phyloP scores from a whole-genome alignment of 2,113 vertebrate species.

The Hipposideros armiger region DNA sequence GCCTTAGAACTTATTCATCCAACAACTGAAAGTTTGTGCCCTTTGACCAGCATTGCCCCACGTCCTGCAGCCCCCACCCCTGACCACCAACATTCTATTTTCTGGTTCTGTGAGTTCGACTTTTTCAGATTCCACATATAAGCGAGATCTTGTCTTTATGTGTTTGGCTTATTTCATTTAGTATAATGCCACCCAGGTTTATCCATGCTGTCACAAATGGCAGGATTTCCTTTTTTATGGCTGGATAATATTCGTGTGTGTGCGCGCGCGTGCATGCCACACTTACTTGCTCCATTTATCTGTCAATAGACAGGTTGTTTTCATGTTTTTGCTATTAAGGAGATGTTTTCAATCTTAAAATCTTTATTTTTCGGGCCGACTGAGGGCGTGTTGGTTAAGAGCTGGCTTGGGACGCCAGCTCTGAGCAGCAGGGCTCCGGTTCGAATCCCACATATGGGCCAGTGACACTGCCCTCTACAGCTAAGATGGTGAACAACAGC shows the following conservation, averaged over 20 bases:
- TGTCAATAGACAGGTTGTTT: not conserved
- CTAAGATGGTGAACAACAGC: too few relatives aligned
- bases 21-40: not conserved
- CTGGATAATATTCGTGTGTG: not conserved
- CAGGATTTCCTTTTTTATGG: not conserved
- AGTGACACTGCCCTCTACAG: too few relatives aligned
- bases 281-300: not conserved
- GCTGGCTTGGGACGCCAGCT: too few relatives aligned
- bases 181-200: not conserved
- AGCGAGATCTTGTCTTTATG: not conserved
- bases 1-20: not conserved
- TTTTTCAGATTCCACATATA: not conserved
- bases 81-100: not conserved
- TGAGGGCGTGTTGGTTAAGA: too few relatives aligned
- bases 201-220: not conserved
- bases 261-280: too few relatives aligned
- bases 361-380: not conserved
- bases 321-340: not conserved
- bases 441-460: too few relatives aligned
- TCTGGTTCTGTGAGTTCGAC: not conserved
- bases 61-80: not conserved
- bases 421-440: too few relatives aligned
- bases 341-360: conserved; percentile 43
- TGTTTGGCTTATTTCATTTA: not conserved
- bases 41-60: not conserved